Conservation (phyloP, 2,113 vertebrate species). For the Apodemus sylvaticus region DNA sequence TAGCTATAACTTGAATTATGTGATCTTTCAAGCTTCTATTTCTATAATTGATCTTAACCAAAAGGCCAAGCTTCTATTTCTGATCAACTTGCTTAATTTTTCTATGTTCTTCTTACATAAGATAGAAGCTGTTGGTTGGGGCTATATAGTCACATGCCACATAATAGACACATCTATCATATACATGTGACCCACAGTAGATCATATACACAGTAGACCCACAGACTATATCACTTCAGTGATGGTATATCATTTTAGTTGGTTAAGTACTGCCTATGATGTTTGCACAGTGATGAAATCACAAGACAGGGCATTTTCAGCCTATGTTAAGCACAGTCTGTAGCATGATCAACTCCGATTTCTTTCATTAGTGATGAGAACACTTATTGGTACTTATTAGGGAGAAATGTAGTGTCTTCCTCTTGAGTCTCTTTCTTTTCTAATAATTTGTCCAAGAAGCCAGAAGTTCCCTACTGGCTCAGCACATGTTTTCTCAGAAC, state of each 20-base stretch:
- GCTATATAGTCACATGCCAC: background rate
- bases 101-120: background rate
- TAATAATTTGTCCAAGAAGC: background rate
- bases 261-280: background rate
- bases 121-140: background rate
- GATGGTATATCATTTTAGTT: background rate
- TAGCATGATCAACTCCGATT: background rate
- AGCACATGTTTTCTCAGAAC: background rate
- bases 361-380: conserved; percentile 29
- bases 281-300: background rate
- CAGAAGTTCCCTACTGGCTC: background rate
- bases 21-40: conserved; percentile 23
- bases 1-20: background rate
- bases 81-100: conserved; percentile 4
- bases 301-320: background rate
- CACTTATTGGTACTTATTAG: background rate
- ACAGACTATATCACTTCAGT: background rate
- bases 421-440: background rate
- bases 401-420: background rate
- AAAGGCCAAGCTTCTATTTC: background rate
- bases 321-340: background rate
- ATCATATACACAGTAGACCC: background rate
- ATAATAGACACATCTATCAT: background rate
- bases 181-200: too few relatives aligned
- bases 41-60: background rate